Evolutionary conservation across 2,797 vertebrate species (phyloP).

Genomic region (Helarctos malayanus): DNA sequence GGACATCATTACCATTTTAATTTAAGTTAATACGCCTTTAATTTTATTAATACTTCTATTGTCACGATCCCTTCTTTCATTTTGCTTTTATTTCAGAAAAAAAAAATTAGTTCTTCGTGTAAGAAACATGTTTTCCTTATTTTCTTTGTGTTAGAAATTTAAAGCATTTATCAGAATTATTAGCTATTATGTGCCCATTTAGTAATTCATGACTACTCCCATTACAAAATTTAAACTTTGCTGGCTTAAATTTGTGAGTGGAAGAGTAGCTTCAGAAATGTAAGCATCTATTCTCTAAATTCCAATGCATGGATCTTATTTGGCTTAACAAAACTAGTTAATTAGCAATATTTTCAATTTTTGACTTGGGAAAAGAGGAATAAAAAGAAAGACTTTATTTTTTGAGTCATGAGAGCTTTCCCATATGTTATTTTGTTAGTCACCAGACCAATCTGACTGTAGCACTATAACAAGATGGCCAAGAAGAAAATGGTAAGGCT

Average conservation of each 20-base stretch:
- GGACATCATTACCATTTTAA: slow-evolving; percentile 36
- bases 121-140: slow-evolving; percentile 18
- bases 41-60: background rate
- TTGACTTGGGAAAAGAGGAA: background rate
- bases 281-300: slow-evolving; percentile 10
- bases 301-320: background rate
- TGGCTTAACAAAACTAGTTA: background rate
- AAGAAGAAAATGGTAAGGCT: slow-evolving; percentile 33
- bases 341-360: slow-evolving; percentile 24
- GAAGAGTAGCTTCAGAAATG: background rate
- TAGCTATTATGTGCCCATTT: background rate
- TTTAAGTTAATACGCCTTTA: slow-evolving; percentile 44
- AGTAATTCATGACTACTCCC: slow-evolving; percentile 24
- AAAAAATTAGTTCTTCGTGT: background rate
- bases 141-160: slow-evolving; percentile 59
- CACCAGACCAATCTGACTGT: background rate
- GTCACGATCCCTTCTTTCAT: background rate
- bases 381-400: slow-evolving; percentile 9
- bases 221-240: slow-evolving; percentile 48
- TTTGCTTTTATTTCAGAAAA: slow-evolving; percentile 56
- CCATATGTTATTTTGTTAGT: slow-evolving; percentile 20
- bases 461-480: background rate
- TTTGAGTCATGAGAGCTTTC: background rate
- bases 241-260: background rate
- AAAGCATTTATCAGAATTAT: slow-evolving; percentile 39